Base-by-base conservation (phyloP, 2,797 vertebrate genomes). In the Sebastes iracundus region DNA sequence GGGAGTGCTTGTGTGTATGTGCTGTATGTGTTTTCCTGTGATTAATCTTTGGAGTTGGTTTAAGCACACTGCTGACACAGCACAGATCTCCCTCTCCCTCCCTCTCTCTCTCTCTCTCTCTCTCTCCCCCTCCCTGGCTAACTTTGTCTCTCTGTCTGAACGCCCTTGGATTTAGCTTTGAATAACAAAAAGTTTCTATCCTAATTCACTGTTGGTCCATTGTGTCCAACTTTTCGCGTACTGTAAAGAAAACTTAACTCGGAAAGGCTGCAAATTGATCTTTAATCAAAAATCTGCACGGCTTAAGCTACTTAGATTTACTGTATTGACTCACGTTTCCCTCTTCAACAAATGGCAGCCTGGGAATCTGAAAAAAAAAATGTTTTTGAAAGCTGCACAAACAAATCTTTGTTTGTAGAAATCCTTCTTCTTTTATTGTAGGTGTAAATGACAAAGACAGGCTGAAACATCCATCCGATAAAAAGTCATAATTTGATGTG, bases 1-100 rank as follows among this genome's bases (percentile, higher is more conserved):
- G 18, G 18, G 71, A 62, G 60, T 18, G 16, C 72, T 78, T 65
- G 73, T 88, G 77, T 86, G 84, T 79, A 33, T 87, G 90, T 89
- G 91, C 85, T 90, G 90, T 93, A 90, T 94, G 93, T 94, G 91
- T 94, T 94, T 92, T 92, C 91, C 93, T 93, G 92, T 94, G 94
- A 95, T 95, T 95, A 94, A 95, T 95, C 94, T 94, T 94, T 94
- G 92, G 87, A 91, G 93, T 94, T 90, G 92, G 89, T 94, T 94
- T 94, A 94, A 94, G 94, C 94, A 87, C 93, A 93, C 73, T 94
- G 94, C 94, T 94, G 94, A 94, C 94, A 92, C 93, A 94, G 94
- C 93, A 94, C 91, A 94, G 93, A 94, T 93, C 90, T 87, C 84
- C 71, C 79, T 33, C 73, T 62, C 79, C 42, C 80, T 32, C 88